Base-by-base conservation (phyloP, 1,140 invertebrate genomes). In the Drosophila nasuta region DNA sequence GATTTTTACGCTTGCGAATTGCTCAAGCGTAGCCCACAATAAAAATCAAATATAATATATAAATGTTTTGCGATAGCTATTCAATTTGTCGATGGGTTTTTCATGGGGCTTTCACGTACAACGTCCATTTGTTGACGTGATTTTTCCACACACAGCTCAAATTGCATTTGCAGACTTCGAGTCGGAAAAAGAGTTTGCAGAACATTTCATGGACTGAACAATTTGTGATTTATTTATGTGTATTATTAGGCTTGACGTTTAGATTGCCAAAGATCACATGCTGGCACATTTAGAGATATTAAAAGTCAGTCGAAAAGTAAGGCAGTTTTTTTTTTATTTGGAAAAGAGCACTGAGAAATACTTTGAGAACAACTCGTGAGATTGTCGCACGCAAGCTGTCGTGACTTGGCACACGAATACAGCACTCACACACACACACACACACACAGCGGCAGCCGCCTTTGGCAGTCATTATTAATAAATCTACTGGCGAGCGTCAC, bases 401-500 rank as follows among this genome's bases (percentile, higher is more conserved):
- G 68, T 76, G 74, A 71, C 73, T 60, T 60, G 56, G 4, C 46
- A 45, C 66, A 63, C 43, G 38, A 67, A 62, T 15, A 54, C 15
- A 62, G 28, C 13, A 25, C 54, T 59, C 43, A 72, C 54, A 66
- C 43, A 72, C 43, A 58, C 7, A 49, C 30, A 15, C 8, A 38
- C 54, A 57, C 1, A 35, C n/a, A n/a, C n/a, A n/a, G n/a, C n/a
- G n/a, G n/a, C 33, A 41, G 51, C 13, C 20, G 65, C 30, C 56
- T 52, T 41, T 43, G 51, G 41, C 45, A 46, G 48, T 56, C 30
- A 71, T 64, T 71, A 64, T 75, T 75, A 75, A 70, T 69, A 69
- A 63, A 62, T 57, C 66, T 45, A 64, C 66, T 25, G 13, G 30
- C 35, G 48, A 30, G 10, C 43, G 54, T 8, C 38, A 11, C 49